phyloP scores from a whole-genome alignment of 2,797 vertebrate genomes.

The Okamejei kenojei region DNA sequence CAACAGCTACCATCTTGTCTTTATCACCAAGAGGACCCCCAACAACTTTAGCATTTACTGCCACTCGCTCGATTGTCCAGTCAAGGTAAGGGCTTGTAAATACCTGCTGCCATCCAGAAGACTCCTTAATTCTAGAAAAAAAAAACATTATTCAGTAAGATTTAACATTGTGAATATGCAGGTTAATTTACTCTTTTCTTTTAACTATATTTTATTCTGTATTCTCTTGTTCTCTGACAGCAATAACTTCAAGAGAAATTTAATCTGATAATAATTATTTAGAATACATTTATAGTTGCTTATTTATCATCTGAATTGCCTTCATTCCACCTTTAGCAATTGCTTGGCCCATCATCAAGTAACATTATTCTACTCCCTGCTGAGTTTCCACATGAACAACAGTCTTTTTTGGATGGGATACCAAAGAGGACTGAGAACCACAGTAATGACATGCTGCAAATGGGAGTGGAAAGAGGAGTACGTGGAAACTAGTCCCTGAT shows the following conservation, averaged over 20 bases:
- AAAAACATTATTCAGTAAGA: not conserved
- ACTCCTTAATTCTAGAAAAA: slow-evolving; percentile 82
- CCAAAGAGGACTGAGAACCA: too few relatives aligned
- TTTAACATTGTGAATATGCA: not conserved
- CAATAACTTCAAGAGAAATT: not conserved
- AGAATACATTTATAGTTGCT: not conserved
- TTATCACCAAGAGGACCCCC: slow-evolving; percentile 95
- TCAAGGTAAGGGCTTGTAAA: slow-evolving; percentile 91
- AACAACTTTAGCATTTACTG: slow-evolving; percentile 92
- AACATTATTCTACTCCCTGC: too few relatives aligned
- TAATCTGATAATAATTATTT: not conserved
- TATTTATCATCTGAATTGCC: too few relatives aligned
- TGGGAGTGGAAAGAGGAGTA: too few relatives aligned
- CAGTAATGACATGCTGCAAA: too few relatives aligned
- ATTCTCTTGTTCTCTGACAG: not conserved
- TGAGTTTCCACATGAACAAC: too few relatives aligned
- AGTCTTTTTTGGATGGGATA: too few relatives aligned
- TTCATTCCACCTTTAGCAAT: too few relatives aligned
- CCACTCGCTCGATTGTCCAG: slow-evolving; percentile 87
- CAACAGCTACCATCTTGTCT: slow-evolving; percentile 95
- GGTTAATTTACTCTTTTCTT: not conserved
- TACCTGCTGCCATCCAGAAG: slow-evolving; percentile 95
- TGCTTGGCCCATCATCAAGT: too few relatives aligned
- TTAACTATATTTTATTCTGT: not conserved
- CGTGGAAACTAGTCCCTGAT: too few relatives aligned